Percentiles rank a stretch among this genome's conserved stretches.
Conservation (phyloP, 2,797 vertebrate species). For the Threskiornis aethiopicus region DNA sequence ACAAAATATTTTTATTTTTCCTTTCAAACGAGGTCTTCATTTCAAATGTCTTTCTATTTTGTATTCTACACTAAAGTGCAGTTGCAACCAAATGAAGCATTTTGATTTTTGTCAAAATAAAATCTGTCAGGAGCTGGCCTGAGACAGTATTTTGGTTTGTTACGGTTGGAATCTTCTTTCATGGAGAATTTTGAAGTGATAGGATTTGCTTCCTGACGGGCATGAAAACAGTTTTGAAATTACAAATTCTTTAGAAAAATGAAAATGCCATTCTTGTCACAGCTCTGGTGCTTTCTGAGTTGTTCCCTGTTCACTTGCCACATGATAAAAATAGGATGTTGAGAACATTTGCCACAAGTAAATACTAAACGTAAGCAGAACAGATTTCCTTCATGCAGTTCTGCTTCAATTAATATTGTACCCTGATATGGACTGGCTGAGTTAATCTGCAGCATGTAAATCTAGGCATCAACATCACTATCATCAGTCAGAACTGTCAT, state of each 20-base stretch:
- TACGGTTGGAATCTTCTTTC: conserved; percentile 29
- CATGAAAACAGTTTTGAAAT: conserved; percentile 38
- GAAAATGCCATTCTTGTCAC: conserved; percentile 22
- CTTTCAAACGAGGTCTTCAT: not conserved
- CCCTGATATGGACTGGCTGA: not conserved
- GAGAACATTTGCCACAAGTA: not conserved
- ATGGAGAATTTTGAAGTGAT: conserved; percentile 34
- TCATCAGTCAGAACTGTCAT: not conserved
- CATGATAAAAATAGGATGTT: not conserved
- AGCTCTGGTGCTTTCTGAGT: not conserved
- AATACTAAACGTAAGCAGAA: not conserved
- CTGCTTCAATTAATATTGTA: not conserved
- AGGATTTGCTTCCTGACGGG: conserved; percentile 34
- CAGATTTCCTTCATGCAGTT: not conserved
- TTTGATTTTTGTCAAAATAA: conserved; percentile 49
- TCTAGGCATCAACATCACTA: not conserved
- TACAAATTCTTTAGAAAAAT: conserved; percentile 18
- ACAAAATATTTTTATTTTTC: not conserved
- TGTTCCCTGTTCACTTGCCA: not conserved
- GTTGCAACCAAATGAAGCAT: conserved; percentile 5
- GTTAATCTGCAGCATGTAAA: not conserved
- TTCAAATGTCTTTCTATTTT: not conserved
- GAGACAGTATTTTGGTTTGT: conserved; percentile 31
- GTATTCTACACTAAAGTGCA: not conserved
- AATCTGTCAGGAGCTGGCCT: conserved; percentile 29